Percentiles rank a stretch among this genome's conserved stretches.
These are phyloP conservation scores for Nomada lathburiana DNA, from an alignment of 2,888 invertebrate species.

Conservation along the genomic window DNA sequence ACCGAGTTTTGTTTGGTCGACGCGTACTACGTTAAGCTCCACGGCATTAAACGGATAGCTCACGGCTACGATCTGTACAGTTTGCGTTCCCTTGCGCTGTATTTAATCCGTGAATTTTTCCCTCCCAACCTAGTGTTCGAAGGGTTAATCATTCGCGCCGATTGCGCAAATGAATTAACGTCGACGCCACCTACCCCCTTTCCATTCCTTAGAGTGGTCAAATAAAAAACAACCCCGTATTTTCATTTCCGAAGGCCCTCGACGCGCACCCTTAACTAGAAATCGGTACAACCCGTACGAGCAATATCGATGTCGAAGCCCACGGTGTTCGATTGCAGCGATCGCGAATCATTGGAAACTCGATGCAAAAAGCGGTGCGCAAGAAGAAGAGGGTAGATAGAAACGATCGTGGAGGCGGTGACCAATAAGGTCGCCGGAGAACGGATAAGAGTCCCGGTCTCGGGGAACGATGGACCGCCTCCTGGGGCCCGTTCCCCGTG, in stretches of 20 bases:
- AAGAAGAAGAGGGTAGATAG: constrained; percentile 50
- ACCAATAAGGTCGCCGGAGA: constrained; percentile 74
- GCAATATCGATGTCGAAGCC: background rate
- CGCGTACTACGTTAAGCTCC: constrained; percentile 63
- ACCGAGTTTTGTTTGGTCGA: constrained; percentile 76
- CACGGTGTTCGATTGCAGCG: background rate
- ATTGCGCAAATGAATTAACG: too few species aligned
- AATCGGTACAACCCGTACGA: too few species aligned
- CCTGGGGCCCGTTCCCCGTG: constrained; percentile 56
- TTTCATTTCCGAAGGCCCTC: too few species aligned
- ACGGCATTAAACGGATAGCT: constrained; percentile 58
- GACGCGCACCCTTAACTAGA: too few species aligned
- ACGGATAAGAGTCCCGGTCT: constrained; percentile 69
- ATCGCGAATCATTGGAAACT: constrained; percentile 55
- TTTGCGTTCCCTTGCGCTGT: background rate
- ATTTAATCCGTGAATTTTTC: background rate
- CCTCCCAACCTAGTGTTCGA: too few species aligned
- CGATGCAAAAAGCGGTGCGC: constrained; percentile 36
- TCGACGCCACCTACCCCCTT: too few species aligned
- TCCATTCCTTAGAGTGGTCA: too few species aligned
- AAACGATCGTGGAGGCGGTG: constrained; percentile 71
- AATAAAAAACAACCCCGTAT: too few species aligned
- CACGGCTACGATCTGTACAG: constrained; percentile 40
- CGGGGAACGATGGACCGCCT: constrained; percentile 76
- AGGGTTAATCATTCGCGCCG: too few species aligned